These are phyloP conservation scores for Zosterops hypoxanthus DNA, from an alignment of 2,113 vertebrate species.

Conservation along the genomic window DNA sequence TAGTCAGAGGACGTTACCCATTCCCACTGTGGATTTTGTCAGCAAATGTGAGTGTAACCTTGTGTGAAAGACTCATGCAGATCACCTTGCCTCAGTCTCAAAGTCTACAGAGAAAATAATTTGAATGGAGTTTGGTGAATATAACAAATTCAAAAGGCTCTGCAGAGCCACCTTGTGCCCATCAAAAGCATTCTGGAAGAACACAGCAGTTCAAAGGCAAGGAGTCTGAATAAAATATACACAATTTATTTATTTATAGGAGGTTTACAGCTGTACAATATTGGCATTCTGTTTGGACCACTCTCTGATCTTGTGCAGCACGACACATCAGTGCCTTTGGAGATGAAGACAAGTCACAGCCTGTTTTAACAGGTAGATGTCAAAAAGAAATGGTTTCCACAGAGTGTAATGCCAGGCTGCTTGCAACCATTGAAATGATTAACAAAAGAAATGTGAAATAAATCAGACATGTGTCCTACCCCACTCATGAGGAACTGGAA, in stretches of 20 bases:
- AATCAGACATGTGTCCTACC: not conserved
- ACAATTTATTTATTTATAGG: conserved; percentile 58
- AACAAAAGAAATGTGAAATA: not conserved
- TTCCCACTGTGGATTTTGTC: not conserved
- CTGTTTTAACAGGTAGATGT: not conserved
- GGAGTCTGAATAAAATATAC: conserved; percentile 42
- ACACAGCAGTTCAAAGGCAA: not conserved
- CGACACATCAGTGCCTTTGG: not conserved
- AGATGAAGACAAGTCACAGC: not conserved
- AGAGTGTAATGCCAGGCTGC: not conserved
- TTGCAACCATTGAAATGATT: conserved; percentile 16
- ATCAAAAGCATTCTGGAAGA: not conserved
- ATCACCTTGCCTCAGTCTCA: not conserved
- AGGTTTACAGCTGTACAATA: conserved; percentile 55
- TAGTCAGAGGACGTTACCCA: not conserved
- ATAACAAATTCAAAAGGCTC: not conserved
- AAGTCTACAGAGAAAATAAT: not conserved
- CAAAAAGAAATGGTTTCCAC: not conserved
- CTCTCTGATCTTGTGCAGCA: conserved; percentile 13
- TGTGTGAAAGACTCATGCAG: not conserved
- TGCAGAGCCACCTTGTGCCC: conserved; percentile 29
- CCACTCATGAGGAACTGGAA: not conserved
- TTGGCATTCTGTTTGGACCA: conserved; percentile 40
- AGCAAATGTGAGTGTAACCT: not conserved
- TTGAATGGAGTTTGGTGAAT: not conserved